Evolutionary conservation across 1,140 invertebrate species (phyloP), one percentile per base, ranked within the genome.

Genomic region (Lycorma delicatula): DNA sequence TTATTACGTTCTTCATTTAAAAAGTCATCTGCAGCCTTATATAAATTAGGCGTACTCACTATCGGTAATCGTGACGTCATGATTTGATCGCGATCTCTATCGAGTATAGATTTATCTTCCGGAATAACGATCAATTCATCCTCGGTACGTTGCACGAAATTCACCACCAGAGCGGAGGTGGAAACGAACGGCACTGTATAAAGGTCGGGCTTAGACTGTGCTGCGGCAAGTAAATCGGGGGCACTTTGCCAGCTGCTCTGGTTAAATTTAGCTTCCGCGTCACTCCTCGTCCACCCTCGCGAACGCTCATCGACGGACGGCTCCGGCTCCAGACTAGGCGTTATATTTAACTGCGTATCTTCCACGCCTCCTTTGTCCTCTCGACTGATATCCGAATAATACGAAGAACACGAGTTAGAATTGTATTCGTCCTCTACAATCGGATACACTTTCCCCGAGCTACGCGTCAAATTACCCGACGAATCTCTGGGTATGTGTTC

Each of bases 11-110:
- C 66, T 16, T 41, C 66, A 2, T 67, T 66, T 46, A 71, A 73
- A 49, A 54, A 28, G 44, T 62, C 64, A 27, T 63, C 54, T 12
- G 59, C 53, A 4, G 74, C 74, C 28, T 25, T 18, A 36, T 78
- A 76, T 16, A 85, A 64, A 69, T 85, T 82, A 0, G 83, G 83
- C 13, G 83, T 84, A 54, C 81, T 83, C 26, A 75, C 74, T 1
- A 81, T 79, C 9, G 65, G 59, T 12, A 60, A 55, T 50, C 61
- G 54, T 13, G 63, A 62, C 38, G 62, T 59, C 66, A 68, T 68
- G 22, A 50, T 59, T 23, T 20, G 23, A 36, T 76, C 58, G 26
- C 62, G 67, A 31, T 71, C 76, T 50, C 74, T 71, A 1, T 71
- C 67, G 13, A 44, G 5, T 11, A 3, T 12, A 5, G 18, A 20